Conservation (phyloP, 2,797 vertebrate species). For the Alcedo quadribrachys region DNA sequence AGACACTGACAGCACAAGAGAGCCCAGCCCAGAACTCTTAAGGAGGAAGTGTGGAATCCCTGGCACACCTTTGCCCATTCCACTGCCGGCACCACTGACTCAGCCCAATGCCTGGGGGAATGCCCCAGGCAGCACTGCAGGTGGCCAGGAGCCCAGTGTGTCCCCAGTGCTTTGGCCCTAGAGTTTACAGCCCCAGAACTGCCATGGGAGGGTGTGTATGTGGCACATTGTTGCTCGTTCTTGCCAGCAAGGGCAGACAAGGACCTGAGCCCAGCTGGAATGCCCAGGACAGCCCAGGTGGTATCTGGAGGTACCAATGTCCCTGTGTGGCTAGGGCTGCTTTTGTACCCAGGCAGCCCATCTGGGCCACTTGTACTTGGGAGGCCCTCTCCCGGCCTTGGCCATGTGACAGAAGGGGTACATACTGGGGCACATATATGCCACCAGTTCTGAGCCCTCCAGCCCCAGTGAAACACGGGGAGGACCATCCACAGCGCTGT, state of each 20-base stretch:
- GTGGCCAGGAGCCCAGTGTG: background rate
- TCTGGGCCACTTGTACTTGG: background rate
- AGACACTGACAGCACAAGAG: background rate
- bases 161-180: rapidly evolving
- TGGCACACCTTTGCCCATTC: background rate
- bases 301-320: rapidly evolving
- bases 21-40: background rate
- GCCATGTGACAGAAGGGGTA: background rate
- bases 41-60: background rate
- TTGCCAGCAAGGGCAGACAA: background rate
- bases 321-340: background rate
- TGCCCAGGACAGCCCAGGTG: rapidly evolving
- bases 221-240: background rate
- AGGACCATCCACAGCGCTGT: background rate
- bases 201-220: background rate
- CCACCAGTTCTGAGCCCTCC: background rate
- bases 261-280: background rate
- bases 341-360: background rate
- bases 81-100: background rate
- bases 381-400: background rate
- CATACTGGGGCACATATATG: rapidly evolving
- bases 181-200: background rate
- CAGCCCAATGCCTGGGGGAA: background rate
- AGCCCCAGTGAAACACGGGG: background rate
- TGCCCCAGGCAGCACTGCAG: background rate